phyloP scores from a whole-genome alignment of 2,113 vertebrate genomes.

The Aspidoscelis tigris region DNA sequence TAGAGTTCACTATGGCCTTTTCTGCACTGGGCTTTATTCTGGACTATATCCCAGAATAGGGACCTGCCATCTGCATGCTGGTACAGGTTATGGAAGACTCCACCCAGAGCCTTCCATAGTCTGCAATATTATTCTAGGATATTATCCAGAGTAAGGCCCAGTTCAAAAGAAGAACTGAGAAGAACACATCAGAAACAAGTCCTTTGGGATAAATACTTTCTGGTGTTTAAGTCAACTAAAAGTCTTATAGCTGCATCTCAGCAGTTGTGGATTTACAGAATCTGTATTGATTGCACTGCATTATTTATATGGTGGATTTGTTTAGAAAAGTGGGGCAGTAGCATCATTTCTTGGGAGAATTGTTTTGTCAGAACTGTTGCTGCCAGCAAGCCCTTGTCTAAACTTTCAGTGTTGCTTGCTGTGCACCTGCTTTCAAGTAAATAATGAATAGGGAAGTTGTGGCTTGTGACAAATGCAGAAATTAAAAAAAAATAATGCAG shows the following conservation, averaged over 20 bases:
- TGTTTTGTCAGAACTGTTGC: slow-evolving; percentile 19
- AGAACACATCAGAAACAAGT: neutral
- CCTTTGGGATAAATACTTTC: neutral
- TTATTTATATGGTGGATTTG: slow-evolving; percentile 43
- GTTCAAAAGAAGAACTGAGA: no score
- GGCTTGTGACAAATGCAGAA: slow-evolving; percentile 49
- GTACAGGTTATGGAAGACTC: no score
- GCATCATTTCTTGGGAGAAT: slow-evolving; percentile 36
- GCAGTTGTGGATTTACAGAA: neutral
- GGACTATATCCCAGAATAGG: no score
- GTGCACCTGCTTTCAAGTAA: slow-evolving; percentile 54
- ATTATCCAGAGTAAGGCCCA: no score
- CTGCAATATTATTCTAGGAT: no score
- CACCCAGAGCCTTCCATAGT: no score
- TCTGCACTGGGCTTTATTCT: no score
- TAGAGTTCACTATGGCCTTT: neutral
- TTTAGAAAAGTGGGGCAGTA: slow-evolving; percentile 3
- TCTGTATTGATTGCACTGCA: neutral
- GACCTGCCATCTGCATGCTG: no score
- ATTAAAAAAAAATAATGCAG: neutral
- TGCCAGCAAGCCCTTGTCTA: slow-evolving; percentile 43
- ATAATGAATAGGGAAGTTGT: slow-evolving; percentile 59
- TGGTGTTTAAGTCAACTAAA: slow-evolving; percentile 4
- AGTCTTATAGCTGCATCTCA: slow-evolving; percentile 3
- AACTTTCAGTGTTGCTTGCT: slow-evolving; percentile 43